Percentiles rank a stretch among this genome's conserved stretches.
These are phyloP conservation scores for Diplodus sargus DNA, from an alignment of 2,797 vertebrate genomes.

Conservation along the genomic window DNA sequence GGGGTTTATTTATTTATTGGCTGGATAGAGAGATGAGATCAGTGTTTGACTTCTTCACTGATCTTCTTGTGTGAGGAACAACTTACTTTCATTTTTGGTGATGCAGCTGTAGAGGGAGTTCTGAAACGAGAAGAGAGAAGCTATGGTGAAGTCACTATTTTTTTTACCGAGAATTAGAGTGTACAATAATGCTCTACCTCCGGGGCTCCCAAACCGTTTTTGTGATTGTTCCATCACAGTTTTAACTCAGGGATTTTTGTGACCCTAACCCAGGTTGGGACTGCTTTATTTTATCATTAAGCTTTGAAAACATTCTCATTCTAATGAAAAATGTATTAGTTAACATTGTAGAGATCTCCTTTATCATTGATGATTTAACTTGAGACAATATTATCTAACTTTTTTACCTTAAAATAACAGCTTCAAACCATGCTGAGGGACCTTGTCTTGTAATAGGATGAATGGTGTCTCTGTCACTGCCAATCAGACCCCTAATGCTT, in stretches of 20 bases:
- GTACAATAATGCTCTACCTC: background rate
- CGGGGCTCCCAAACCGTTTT: background rate
- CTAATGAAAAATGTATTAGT: background rate
- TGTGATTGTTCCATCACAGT: background rate
- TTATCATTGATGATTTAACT: background rate
- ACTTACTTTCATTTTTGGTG: constrained; percentile 99
- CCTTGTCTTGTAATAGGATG: too few species aligned
- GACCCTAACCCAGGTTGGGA: background rate
- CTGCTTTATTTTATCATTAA: background rate
- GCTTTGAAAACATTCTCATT: background rate
- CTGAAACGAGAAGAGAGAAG: constrained; percentile 81
- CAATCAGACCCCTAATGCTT: too few species aligned
- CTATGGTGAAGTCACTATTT: background rate
- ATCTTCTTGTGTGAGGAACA: background rate
- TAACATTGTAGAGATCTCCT: background rate
- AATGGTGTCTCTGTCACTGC: too few species aligned
- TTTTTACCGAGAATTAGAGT: background rate
- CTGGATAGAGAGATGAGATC: constrained; percentile 14
- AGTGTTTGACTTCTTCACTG: constrained; percentile 4
- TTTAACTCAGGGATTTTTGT: background rate
- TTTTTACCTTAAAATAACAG: too few species aligned
- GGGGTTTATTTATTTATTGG: constrained; percentile 25
- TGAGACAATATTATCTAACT: background rate
- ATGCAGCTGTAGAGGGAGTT: constrained; percentile 98
- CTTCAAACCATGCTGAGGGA: too few species aligned